Base-by-base conservation (phyloP, 2,888 invertebrate genomes). In the Byasa hedistus region DNA sequence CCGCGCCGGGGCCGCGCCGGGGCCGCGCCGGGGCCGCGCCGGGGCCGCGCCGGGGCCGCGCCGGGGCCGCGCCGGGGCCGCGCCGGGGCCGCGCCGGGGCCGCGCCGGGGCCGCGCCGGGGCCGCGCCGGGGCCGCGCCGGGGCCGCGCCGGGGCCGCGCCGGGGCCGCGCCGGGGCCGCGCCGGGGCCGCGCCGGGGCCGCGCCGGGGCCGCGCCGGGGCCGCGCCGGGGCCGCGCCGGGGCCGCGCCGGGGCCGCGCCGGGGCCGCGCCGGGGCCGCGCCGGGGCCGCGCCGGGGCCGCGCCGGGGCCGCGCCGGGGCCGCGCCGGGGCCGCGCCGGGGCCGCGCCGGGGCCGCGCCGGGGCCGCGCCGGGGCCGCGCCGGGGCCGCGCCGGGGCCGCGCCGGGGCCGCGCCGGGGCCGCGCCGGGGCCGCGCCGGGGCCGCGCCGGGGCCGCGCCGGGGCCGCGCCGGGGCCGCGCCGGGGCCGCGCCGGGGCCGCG, bases 321-420 rank as follows among this genome's bases (percentile, higher is more conserved):
- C 15, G 39, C 57, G 36, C 68, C 66, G 19, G 69, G 27, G 64
- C 10, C 59, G 69, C 70, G 19, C 61, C 52, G 55, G 70, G 91
- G 63, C 79, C 77, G 57, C 92, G 71, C 71, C 92, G 92, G 55
- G 75, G 74, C 64, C 73, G 75, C 0, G 82, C 72, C 19, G 84
- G 81, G 17, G 87, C 81, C 0, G 75, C 68, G 36, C 82, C 81
- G 0, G 86, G 65, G 5, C 86, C 73, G n/a, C 0, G 84, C 83
- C 59, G 89, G 83, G 0, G 93, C 86, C 79, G 94, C 93, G 86
- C 82, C 0, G 85, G 80, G 39, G 91, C 86, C 0, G 93, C 10
- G 92, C 81, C 0, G 89, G 85, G 3, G 94, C 80, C 70, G 85
- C 79, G 0, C 95, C 95, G 73, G 93, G 94, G 83, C 27, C n/a